Conservation (phyloP, 2,888 invertebrate species). For the Zygogramma bicolorata region DNA sequence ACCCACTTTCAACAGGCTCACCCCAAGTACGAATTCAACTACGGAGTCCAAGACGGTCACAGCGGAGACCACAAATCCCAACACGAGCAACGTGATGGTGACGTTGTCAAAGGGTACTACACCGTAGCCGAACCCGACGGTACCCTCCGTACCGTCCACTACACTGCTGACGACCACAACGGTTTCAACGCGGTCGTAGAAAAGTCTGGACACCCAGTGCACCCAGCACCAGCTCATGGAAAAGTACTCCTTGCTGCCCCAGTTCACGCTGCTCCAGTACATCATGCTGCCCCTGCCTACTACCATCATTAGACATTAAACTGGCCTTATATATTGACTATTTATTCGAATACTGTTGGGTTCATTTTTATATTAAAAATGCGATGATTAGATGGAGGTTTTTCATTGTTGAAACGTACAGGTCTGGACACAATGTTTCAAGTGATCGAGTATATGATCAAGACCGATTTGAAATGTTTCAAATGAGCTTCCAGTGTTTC, state of each 20-base stretch:
- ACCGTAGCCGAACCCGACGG: constrained; percentile 58
- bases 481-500: no score
- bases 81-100: constrained; percentile 72
- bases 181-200: constrained; percentile 72
- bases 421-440: no score
- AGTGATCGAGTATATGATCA: no score
- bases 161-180: constrained; percentile 58
- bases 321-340: background rate
- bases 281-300: constrained; percentile 25
- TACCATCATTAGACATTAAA: constrained; percentile 31
- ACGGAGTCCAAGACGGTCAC: constrained; percentile 71
- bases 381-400: background rate
- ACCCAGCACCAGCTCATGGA: constrained; percentile 41
- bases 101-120: constrained; percentile 67
- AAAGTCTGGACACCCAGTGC: constrained; percentile 73
- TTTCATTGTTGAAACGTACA: no score
- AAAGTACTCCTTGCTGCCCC: constrained; percentile 36
- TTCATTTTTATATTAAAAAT: background rate
- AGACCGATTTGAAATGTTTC: no score
- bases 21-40: constrained; percentile 71
- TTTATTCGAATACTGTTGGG: background rate
- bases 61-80: constrained; percentile 73
- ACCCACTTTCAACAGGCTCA: no score
- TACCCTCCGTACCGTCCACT: constrained; percentile 57
- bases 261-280: constrained; percentile 20